Base-by-base conservation (phyloP, 1,140 invertebrate genomes). In the Chironomus striatipennis region DNA sequence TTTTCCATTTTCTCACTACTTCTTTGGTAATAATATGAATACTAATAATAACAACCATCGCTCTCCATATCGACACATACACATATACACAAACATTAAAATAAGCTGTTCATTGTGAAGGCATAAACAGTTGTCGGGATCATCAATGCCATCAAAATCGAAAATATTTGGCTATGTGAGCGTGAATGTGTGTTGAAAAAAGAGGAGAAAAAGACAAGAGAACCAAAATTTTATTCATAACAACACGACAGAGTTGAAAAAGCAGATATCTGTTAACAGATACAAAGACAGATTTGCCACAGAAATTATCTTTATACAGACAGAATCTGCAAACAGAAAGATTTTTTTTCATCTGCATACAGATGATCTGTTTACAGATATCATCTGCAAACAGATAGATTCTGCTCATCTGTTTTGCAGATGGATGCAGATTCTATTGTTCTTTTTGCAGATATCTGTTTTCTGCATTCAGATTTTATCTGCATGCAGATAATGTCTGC, bases 241-340 rank as follows among this genome's bases (percentile, higher is more conserved):
- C 47, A 57, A 57, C 47, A 57, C 47, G 47, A 57, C 47, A 57
- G n/a, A n/a, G n/a, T n/a, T n/a, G n/a, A n/a, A n/a, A n/a, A n/a
- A n/a, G n/a, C n/a, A n/a, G n/a, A n/a, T n/a, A n/a, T n/a, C n/a
- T n/a, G n/a, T n/a, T n/a, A n/a, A n/a, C n/a, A n/a, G n/a, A n/a
- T n/a, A n/a, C n/a, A n/a, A n/a, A n/a, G n/a, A n/a, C n/a, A n/a
- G n/a, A n/a, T n/a, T n/a, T n/a, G n/a, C n/a, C n/a, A n/a, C n/a
- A n/a, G n/a, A n/a, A n/a, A n/a, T n/a, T n/a, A n/a, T n/a, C n/a
- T n/a, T n/a, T n/a, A n/a, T n/a, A n/a, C n/a, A n/a, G n/a, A n/a
- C n/a, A n/a, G n/a, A n/a, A n/a, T n/a, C n/a, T n/a, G n/a, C n/a
- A n/a, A n/a, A n/a, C n/a, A n/a, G n/a, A n/a, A n/a, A n/a, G n/a